Evolutionary conservation across 2,888 invertebrate species (phyloP).

Genomic region (Nephrotoma flavescens): DNA sequence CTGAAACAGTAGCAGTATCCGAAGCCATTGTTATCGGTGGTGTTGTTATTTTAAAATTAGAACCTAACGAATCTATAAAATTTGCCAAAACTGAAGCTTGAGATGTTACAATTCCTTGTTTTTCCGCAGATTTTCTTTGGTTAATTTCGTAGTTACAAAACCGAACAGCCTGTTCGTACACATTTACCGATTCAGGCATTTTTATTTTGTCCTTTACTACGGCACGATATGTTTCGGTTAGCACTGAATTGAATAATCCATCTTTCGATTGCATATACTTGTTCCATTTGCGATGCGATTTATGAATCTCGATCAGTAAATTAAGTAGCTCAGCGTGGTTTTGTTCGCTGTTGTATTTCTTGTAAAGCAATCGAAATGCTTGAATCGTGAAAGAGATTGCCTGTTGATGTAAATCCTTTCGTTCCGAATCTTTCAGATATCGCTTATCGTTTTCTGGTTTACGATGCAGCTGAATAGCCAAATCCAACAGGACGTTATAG

Average conservation of each 20-base stretch:
- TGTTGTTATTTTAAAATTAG: neutral
- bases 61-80: neutral
- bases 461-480: slow-evolving; percentile 62
- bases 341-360: slow-evolving; percentile 37
- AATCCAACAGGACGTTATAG: slow-evolving; percentile 59
- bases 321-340: slow-evolving; percentile 37
- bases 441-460: slow-evolving; percentile 77
- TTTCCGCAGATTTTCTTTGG: slow-evolving; percentile 40
- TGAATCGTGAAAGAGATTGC: slow-evolving; percentile 60
- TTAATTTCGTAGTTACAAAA: slow-evolving; percentile 50
- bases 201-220: slow-evolving; percentile 39
- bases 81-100: neutral
- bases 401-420: slow-evolving; percentile 65
- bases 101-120: slow-evolving; percentile 10
- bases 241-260: slow-evolving; percentile 42
- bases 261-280: slow-evolving; percentile 40
- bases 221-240: slow-evolving; percentile 56
- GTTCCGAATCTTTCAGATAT: slow-evolving; percentile 72
- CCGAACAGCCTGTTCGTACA: slow-evolving; percentile 52
- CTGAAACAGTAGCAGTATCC: neutral
- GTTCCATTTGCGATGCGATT: slow-evolving; percentile 51
- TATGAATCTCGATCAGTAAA: slow-evolving; percentile 43
- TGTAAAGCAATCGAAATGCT: slow-evolving; percentile 48
- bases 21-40: neutral
- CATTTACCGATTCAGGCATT: slow-evolving; percentile 43